Conservation (phyloP, 92 coral and sea anemone species). For the Meandrina meandrites region DNA sequence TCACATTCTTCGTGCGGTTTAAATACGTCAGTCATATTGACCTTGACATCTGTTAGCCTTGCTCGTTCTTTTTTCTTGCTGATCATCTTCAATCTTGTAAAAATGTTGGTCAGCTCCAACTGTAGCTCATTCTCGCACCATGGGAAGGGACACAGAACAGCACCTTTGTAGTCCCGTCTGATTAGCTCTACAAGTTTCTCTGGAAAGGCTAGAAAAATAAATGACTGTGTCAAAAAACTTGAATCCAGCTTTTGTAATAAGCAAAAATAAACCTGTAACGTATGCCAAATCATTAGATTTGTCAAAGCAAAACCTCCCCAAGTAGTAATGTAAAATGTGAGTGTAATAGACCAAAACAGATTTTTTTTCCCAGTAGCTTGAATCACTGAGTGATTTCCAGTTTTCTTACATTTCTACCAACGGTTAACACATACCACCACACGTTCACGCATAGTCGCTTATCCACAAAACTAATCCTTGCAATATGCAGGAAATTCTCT, state of each 20-base stretch:
- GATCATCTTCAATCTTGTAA: constrained; percentile 9
- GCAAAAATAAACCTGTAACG: not conserved
- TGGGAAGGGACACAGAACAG: constrained; percentile 19
- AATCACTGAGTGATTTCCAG: too few relatives aligned
- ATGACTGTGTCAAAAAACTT: not conserved
- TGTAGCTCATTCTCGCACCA: constrained; percentile 27
- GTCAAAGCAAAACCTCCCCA: not conserved
- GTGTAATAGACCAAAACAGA: not conserved
- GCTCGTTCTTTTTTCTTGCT: constrained; percentile 21
- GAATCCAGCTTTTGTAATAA: not conserved
- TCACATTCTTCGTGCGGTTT: constrained; percentile 17
- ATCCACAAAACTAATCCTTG: too few relatives aligned
- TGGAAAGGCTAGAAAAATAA: not conserved
- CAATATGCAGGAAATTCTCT: too few relatives aligned
- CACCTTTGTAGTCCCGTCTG: constrained; percentile 17
- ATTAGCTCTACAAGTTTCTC: constrained; percentile 12
- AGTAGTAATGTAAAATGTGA: too few relatives aligned
- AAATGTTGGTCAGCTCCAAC: constrained; percentile 1
- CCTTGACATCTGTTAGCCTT: not conserved
- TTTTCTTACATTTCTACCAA: too few relatives aligned
- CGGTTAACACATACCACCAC: too few relatives aligned
- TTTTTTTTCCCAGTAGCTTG: too few relatives aligned
- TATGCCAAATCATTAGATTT: too few relatives aligned
- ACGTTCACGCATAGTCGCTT: too few relatives aligned
- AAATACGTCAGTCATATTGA: constrained; percentile 25